A percentile compares a stretch with the other conserved stretches of the same genome.
Evolutionary conservation across 2,888 invertebrate genomes (phyloP).

Genomic region (Poecilus cupreus): DNA sequence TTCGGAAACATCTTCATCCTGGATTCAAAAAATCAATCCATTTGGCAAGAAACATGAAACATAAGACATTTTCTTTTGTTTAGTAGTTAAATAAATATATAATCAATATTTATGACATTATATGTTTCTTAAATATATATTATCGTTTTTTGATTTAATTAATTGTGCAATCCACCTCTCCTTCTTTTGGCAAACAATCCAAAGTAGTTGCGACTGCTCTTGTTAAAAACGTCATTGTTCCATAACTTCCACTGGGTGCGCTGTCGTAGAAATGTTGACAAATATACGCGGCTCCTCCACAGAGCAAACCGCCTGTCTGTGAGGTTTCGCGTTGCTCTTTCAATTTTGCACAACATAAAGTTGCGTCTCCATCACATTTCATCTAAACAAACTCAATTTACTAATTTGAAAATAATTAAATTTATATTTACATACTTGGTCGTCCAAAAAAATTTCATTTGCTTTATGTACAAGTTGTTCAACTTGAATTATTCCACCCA

Average conservation of each 20-base stretch:
- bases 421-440: constrained; percentile 83
- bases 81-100: constrained; percentile 31
- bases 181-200: constrained; percentile 84
- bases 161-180: constrained; percentile 88
- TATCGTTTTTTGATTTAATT: constrained; percentile 71
- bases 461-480: constrained; percentile 95
- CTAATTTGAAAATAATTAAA: not conserved
- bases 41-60: constrained; percentile 83
- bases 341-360: constrained; percentile 92
- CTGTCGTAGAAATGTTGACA: constrained; percentile 98
- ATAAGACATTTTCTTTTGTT: constrained; percentile 65
- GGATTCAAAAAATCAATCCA: constrained; percentile 87
- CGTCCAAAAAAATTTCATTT: constrained; percentile 94
- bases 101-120: constrained; percentile 21
- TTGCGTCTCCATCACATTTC: constrained; percentile 92
- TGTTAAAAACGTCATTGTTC: constrained; percentile 98
- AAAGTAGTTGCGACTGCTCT: constrained; percentile 86
- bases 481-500: constrained; percentile 89
- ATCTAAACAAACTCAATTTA: constrained; percentile 75
- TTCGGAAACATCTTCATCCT: constrained; percentile 74
- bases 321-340: constrained; percentile 77
- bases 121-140: constrained; percentile 20
- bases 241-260: constrained; percentile 97
- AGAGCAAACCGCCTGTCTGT: constrained; percentile 81
- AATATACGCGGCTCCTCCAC: constrained; percentile 95